Evolutionary conservation across 2,113 vertebrate genomes (phyloP).

Genomic region (Ammodytes dubius): DNA sequence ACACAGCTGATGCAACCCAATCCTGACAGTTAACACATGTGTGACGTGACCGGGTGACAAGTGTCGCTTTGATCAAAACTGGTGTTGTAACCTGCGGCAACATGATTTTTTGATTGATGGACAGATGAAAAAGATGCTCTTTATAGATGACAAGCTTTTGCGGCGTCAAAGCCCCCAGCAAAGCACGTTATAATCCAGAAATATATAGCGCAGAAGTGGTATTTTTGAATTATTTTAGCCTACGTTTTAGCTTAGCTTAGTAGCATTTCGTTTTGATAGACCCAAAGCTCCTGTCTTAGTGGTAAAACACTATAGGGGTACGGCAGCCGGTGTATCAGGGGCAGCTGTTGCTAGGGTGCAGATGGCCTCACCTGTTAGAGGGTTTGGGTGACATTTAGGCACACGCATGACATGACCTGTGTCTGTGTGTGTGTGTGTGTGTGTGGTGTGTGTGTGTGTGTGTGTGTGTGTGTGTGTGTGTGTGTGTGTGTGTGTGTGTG

Average conservation of each 20-base stretch:
- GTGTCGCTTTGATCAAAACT: constrained; percentile 11
- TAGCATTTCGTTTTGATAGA: neutral
- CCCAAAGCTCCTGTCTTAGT: constrained; percentile 19
- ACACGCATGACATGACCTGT: constrained; percentile 12
- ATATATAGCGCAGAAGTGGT: neutral
- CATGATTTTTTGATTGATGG: neutral
- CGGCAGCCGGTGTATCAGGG: constrained; percentile 20
- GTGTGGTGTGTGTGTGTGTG: constrained; percentile 13
- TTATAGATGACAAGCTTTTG: too few relatives aligned
- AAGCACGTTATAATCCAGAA: neutral
- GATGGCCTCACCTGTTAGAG: constrained; percentile 78
- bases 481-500: constrained; percentile 4
- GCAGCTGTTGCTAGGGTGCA: constrained; percentile 76
- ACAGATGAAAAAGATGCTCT: neutral
- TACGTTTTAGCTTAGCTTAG: neutral
- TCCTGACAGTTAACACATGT: constrained; percentile 24
- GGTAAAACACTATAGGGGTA: constrained; percentile 26
- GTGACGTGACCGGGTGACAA: constrained; percentile 1
- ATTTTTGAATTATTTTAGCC: too few relatives aligned
- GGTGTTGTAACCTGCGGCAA: neutral
- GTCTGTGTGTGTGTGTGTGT: constrained; percentile 22
- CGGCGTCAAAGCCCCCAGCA: too few relatives aligned
- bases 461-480: constrained; percentile 18
- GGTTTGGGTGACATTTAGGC: constrained; percentile 57
- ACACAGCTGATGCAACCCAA: constrained; percentile 59